A percentile compares a stretch with the other conserved stretches of the same genome.
Conservation (phyloP, 2,888 invertebrate species). For the Geophilus truncorum region DNA sequence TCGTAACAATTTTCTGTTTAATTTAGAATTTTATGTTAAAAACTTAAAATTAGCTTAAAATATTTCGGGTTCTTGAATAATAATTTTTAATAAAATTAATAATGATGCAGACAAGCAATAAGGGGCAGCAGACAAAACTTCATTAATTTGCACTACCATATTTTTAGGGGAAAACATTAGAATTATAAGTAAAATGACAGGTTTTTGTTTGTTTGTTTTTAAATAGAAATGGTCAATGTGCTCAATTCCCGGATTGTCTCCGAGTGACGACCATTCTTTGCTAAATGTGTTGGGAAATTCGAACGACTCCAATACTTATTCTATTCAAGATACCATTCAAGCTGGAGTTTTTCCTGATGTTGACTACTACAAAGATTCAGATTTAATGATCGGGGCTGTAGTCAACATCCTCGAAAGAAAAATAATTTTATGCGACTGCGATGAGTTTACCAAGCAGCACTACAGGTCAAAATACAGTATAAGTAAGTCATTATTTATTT, state of each 20-base stretch:
- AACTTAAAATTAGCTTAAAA: too few species aligned
- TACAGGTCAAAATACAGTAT: slow-evolving; percentile 66
- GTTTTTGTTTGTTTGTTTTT: background rate
- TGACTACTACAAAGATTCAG: slow-evolving; percentile 57
- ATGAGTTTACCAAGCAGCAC: slow-evolving; percentile 77
- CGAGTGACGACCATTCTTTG: slow-evolving; percentile 52
- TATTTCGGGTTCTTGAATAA: too few species aligned
- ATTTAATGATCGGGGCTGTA: slow-evolving; percentile 74
- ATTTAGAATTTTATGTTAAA: too few species aligned
- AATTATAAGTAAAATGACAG: too few species aligned
- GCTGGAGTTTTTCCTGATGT: background rate
- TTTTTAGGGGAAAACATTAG: too few species aligned
- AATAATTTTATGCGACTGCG: slow-evolving; percentile 74
- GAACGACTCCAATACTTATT: background rate
- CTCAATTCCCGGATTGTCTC: slow-evolving; percentile 41
- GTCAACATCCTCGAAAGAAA: slow-evolving; percentile 76
- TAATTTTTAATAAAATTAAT: too few species aligned
- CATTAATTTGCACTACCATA: too few species aligned
- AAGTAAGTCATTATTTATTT: slow-evolving; percentile 48
- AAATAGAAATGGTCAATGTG: slow-evolving; percentile 8
- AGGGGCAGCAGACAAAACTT: too few species aligned
- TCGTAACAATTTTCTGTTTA: too few species aligned
- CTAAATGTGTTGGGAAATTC: slow-evolving; percentile 60
- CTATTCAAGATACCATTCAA: background rate
- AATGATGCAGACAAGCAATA: too few species aligned